Evolutionary conservation across 2,113 vertebrate genomes (phyloP), one percentile per base, ranked within the genome.

Genomic region (Geococcyx californianus): DNA sequence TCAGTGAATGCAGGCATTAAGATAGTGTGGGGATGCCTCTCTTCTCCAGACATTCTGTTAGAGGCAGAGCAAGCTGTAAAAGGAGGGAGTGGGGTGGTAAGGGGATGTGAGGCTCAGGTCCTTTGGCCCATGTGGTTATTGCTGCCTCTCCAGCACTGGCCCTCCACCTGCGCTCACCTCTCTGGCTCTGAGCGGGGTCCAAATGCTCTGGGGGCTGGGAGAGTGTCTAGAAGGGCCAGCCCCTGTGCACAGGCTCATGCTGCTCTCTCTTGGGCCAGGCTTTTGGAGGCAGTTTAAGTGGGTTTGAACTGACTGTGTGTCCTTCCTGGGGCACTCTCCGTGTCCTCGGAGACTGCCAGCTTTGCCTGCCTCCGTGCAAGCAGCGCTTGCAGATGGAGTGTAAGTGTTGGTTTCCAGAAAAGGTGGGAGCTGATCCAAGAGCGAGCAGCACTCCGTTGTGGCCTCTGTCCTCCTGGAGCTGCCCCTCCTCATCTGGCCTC

Each of bases 401-500:
- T 63, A 44, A 38, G 13, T 1, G 4, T 5, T 20, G 7, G 6
- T 54, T 69, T 70, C 34, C 42, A 56, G 66, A 54, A 16, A 13
- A 18, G 1, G 3, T 8, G 13, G 24, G 49, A 13, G 28, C 38
- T 56, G 29, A n/a, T 47, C 17, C 1, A 7, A 12, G 38, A 3
- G 1, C 0, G 6, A 51, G 51, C n/a, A 52, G 29, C 33, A 6
- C 33, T 12, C 28, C 2, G 1, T 11, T 0, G 7, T 3, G 38
- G 29, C 8, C 24, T 6, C 20, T 6, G 33, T 17, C 2, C 4
- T 33, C 28, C 38, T 16, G 12, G 36, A 38, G 58, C 40, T 3
- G 1, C 26, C 68, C 28, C 20, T 70, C 6, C 16, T 56, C 38
- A 31, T 3, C n/a, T n/a, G n/a, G 12, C n/a, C n/a, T 42, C 40